phyloP scores from a whole-genome alignment of 1,140 invertebrate genomes.

The Octopus bimaculoides region DNA sequence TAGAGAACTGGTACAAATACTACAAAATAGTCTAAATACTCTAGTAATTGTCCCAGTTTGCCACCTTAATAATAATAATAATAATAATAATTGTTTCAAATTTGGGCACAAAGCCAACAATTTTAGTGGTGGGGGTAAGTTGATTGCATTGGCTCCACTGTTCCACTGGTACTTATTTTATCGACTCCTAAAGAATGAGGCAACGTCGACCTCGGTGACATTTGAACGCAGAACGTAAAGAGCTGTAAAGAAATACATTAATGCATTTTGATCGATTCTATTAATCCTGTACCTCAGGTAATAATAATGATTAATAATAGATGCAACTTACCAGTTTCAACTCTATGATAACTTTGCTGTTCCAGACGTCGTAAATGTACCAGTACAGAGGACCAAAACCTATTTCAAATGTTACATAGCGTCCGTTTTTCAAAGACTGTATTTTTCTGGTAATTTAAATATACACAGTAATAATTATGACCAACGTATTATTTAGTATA shows the following conservation, averaged over 20 bases:
- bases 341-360: not conserved
- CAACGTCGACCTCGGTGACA: not conserved
- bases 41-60: no score
- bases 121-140: no score
- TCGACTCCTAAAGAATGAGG: no score
- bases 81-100: no score
- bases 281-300: not conserved
- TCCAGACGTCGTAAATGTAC: not conserved
- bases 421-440: slow-evolving; percentile 7
- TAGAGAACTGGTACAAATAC: no score
- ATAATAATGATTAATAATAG: not conserved
- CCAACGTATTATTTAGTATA: no score
- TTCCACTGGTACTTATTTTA: no score
- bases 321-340: not conserved
- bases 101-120: no score
- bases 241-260: not conserved
- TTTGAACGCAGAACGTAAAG: not conserved
- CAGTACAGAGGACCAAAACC: not conserved
- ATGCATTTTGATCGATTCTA: not conserved
- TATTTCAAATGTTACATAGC: slow-evolving; percentile 5
- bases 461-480: not conserved
- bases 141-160: no score
- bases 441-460: slow-evolving; percentile 6
- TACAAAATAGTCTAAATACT: no score
- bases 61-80: no score